Base-by-base conservation (phyloP, 2,888 invertebrate genomes). In the Tupiocoris notatus region DNA sequence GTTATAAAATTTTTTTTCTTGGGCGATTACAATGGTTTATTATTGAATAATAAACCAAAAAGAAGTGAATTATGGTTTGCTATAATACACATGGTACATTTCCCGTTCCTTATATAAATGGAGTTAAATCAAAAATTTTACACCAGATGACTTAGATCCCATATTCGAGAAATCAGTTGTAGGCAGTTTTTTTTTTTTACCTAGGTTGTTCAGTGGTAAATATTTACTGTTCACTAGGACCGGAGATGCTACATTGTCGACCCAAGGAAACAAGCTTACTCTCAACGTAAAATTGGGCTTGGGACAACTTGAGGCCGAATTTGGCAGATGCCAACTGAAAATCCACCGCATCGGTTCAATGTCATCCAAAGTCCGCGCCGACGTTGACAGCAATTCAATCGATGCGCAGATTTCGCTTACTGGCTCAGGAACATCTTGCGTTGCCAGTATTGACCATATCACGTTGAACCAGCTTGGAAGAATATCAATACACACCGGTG, bases 401-500 rank as follows among this genome's bases (percentile, higher is more conserved):
- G 76, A 76, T 39, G 61, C 68, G 22, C 79, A 79, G 62, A 23
- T 78, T 18, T 78, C 76, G 0, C 23, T 79, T 9, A 76, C 68
- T 39, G 74, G 70, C 12, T 65, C 56, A 9, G 77, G 77, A 18
- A 23, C 76, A 17, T 56, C 76, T 20, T 79, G 79, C 75, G 64
- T 64, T 9, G 77, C 77, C n/a, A 70, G 24, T n/a, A 24, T 79
- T 1, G 79, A 79, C 63, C 74, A 68, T n/a, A 61, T 78, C n/a
- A 39, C 21, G 20, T 23, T 79, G 20, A 68, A 65, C 54, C 77
- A 77, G 21, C 67, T 79, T 7, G 79, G 79, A 16, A 67, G 59
- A n/a, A 77, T 79, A 54, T 78, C 70, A 1, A 24, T 79, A 23
- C 65, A 77, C 58, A 79, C 79, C 7, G 79, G 79, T 12, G 79